A percentile compares a stretch with the other conserved stretches of the same genome.
Conservation (phyloP, 2,888 invertebrate genomes). For the Lamellibrachia satsuma region DNA sequence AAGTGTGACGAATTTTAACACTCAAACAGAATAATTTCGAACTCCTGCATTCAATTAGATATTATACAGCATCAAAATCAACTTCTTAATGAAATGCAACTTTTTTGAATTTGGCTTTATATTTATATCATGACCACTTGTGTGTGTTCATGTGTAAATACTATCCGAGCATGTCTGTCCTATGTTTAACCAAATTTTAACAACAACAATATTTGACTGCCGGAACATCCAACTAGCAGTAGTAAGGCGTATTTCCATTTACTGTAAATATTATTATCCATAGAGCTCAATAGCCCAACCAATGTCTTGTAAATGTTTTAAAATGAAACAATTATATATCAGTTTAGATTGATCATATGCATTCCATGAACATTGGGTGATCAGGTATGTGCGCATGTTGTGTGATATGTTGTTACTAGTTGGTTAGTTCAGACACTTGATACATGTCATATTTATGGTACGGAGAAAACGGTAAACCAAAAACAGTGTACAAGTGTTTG, state of each 20-base stretch:
- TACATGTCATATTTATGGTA: neutral
- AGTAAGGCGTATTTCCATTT: neutral
- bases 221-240: neutral
- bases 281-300: neutral
- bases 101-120: neutral
- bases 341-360: conserved; percentile 13
- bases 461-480: neutral
- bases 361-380: neutral
- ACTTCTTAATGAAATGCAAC: neutral
- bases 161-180: neutral
- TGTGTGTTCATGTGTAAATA: conserved; percentile 5
- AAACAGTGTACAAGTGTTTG: neutral
- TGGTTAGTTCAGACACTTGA: neutral
- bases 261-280: neutral
- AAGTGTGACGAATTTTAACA: neutral
- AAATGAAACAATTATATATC: neutral
- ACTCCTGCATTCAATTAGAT: neutral
- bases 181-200: neutral
- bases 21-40: neutral
- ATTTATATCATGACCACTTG: neutral
- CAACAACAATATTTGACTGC: neutral
- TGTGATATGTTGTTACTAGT: neutral
- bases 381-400: conserved; percentile 9
- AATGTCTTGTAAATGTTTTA: neutral
- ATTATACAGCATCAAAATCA: neutral